Evolutionary conservation across 1,140 invertebrate species (phyloP).

Genomic region (Musca vetustissima): DNA sequence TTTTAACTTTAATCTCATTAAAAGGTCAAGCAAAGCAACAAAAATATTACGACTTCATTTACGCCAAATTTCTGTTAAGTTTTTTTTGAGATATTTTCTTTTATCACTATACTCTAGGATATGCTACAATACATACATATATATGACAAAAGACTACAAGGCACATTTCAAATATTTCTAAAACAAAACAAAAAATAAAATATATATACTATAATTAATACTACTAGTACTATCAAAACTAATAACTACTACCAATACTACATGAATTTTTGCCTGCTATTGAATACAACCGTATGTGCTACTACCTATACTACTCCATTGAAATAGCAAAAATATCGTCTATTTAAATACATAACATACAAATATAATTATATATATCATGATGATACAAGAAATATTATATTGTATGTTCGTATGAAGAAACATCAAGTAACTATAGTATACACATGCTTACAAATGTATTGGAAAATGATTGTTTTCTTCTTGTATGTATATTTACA

Average conservation of each 20-base stretch:
- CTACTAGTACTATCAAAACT: constrained; percentile 9
- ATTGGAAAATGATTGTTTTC: neutral
- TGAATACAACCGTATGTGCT: constrained; percentile 5
- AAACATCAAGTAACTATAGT: constrained; percentile 10
- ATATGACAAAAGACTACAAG: constrained; percentile 11
- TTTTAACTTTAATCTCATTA: too few relatives aligned
- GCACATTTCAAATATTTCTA: neutral
- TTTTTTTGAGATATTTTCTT: too few relatives aligned
- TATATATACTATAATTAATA: constrained; percentile 6
- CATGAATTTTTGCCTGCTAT: constrained; percentile 15
- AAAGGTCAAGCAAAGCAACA: too few relatives aligned
- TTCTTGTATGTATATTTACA: too few relatives aligned
- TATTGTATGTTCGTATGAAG: constrained; percentile 8
- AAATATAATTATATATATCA: neutral
- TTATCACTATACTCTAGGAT: neutral
- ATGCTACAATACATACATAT: neutral
- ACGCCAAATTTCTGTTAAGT: too few relatives aligned
- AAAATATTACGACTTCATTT: too few relatives aligned
- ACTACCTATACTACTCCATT: constrained; percentile 8
- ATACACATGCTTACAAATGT: constrained; percentile 1
- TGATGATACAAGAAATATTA: neutral
- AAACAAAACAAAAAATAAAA: constrained; percentile 5
- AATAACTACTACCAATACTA: neutral
- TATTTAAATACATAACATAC: constrained; percentile 4
- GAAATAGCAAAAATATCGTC: constrained; percentile 7